Evolutionary conservation across 1,140 invertebrate species (phyloP).

Genomic region (Reticulitermes speratus): DNA sequence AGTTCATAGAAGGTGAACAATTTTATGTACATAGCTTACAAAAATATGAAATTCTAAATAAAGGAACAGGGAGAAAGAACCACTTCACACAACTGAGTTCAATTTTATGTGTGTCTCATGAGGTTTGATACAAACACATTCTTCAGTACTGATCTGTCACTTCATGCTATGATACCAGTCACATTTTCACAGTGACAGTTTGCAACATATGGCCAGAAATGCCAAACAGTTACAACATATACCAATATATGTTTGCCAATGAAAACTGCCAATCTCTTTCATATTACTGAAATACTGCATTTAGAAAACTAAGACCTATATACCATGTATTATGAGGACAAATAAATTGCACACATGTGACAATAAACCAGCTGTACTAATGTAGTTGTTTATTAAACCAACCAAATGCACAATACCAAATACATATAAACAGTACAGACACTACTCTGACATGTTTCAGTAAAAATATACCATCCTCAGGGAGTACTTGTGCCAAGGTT

Average conservation of each 20-base stretch:
- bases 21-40: not conserved
- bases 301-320: not conserved
- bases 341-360: not conserved
- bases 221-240: not conserved
- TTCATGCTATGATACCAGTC: constrained; percentile 8
- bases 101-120: not conserved
- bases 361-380: not conserved
- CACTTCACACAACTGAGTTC: not conserved
- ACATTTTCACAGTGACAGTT: not conserved
- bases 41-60: not conserved
- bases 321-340: not conserved
- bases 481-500: too few relatives aligned
- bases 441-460: too few relatives aligned
- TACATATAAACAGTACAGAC: too few relatives aligned
- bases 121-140: not conserved
- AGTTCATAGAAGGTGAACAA: not conserved
- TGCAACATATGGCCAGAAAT: not conserved
- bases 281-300: constrained; percentile 4
- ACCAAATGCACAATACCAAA: too few relatives aligned
- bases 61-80: not conserved
- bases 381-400: too few relatives aligned
- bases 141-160: not conserved
- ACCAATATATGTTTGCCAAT: not conserved
- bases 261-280: not conserved
- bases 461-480: too few relatives aligned